Evolutionary conservation across 1,140 invertebrate genomes (phyloP), one percentile per base, ranked within the genome.

Genomic region (Drosophila azteca): DNA sequence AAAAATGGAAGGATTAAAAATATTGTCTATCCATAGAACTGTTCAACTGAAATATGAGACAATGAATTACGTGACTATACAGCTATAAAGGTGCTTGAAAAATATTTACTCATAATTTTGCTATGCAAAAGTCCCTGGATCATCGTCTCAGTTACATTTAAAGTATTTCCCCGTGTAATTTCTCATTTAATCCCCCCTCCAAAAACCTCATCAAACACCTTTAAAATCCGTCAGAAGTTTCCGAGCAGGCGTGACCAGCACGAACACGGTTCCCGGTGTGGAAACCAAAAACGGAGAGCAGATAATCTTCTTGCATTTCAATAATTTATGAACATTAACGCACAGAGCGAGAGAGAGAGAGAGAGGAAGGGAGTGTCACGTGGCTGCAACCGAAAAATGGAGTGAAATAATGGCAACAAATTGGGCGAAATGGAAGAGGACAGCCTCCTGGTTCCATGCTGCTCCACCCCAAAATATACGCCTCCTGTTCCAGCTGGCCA

Each of bases 301-400:
- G 60, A 73, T 73, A 72, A 57, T 44, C 43, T 20, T 45, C 44
- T 11, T 65, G 48, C 29, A 54, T 48, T 58, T 81, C 50, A 78
- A 87, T 87, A 81, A 87, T 78, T 82, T 79, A 84, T 79, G 72
- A 54, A 54, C 67, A 84, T 73, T 72, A 75, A 84, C 75, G 61
- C 73, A 59, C 49, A 51, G 45, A 60, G 54, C 49, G 52, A 39
- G 35, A 1, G 8, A 11, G 31, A 35, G 31, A 3, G 8, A 35
- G 9, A 1, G 8, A 11, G 31, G 9, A 8, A 3, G 8, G 9
- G 9, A 6, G 31, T 61, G 54, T 79, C 76, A 79, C 58, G 55
- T 52, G 52, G 60, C 45, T 83, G 79, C 69, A 62, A 55, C 60
- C 64, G 17, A 43, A 68, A 55, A 55, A 54, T 61, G 64, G 53